Conservation (phyloP, 1,140 invertebrate genomes). For the Eubasilissa regina region DNA sequence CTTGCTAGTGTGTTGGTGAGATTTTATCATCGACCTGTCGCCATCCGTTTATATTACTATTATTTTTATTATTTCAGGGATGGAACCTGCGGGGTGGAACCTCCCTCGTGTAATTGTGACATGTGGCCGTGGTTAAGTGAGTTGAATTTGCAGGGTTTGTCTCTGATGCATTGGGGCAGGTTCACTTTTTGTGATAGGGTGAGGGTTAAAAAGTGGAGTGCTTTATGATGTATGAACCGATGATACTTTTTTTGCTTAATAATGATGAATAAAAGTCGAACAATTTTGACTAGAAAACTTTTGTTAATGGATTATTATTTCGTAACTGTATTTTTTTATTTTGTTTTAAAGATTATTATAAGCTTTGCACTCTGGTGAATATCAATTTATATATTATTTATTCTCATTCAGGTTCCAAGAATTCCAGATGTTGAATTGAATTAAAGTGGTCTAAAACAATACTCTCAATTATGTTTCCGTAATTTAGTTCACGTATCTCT, state of each 20-base stretch:
- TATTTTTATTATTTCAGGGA: constrained; percentile 31
- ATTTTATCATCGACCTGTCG: constrained; percentile 54
- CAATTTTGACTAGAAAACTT: too few relatives aligned
- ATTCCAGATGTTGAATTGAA: neutral
- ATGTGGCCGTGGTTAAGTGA: constrained; percentile 52
- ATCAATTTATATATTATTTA: too few relatives aligned
- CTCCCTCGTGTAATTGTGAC: constrained; percentile 56
- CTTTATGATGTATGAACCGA: constrained; percentile 11
- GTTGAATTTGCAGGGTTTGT: constrained; percentile 41
- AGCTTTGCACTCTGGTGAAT: too few relatives aligned
- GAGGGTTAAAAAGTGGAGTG: constrained; percentile 10
- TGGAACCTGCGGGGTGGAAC: constrained; percentile 28
- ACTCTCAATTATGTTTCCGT: constrained; percentile 22
- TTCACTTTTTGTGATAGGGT: constrained; percentile 28
- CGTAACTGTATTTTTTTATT: too few relatives aligned
- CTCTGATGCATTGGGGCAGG: constrained; percentile 50
- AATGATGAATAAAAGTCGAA: too few relatives aligned
- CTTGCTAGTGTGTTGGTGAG: constrained; percentile 17
- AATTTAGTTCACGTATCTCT: constrained; percentile 32
- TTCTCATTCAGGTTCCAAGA: too few relatives aligned
- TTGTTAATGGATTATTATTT: too few relatives aligned
- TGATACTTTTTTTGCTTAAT: too few relatives aligned
- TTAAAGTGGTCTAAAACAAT: neutral
- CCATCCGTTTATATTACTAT: constrained; percentile 44
- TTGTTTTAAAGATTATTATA: too few relatives aligned